These are phyloP conservation scores for Tanaodytes sp. DNA, from an alignment of 2,888 invertebrate genomes.

Conservation along the genomic window DNA sequence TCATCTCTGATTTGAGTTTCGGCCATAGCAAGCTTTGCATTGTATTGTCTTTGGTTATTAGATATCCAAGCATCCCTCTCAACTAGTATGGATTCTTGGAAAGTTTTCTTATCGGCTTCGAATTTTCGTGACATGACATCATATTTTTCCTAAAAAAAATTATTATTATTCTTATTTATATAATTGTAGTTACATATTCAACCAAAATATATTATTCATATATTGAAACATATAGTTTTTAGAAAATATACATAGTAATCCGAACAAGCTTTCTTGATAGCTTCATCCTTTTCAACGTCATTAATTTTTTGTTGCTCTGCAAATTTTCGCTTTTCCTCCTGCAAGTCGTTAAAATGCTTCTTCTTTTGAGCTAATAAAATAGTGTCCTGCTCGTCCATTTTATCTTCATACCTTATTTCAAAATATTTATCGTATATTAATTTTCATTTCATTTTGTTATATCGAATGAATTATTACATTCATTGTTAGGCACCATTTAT, in stretches of 20 bases:
- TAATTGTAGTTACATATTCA: no score
- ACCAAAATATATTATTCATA: no score
- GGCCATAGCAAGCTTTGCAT: constrained; percentile 77
- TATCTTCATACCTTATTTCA: constrained; percentile 57
- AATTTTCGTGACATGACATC: constrained; percentile 61
- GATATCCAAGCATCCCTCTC: constrained; percentile 80
- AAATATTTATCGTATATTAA: neutral
- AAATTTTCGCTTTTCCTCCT: constrained; percentile 60
- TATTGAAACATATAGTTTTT: no score
- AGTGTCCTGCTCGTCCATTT: constrained; percentile 65
- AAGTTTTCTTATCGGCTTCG: constrained; percentile 74
- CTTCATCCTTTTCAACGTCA: constrained; percentile 59
- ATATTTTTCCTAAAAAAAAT: constrained; percentile 57
- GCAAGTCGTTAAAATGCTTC: constrained; percentile 62
- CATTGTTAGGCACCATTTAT: no score
- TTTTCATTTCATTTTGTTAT: neutral
- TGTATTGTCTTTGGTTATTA: constrained; percentile 78
- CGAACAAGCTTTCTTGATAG: constrained; percentile 55
- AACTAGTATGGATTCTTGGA: constrained; percentile 77
- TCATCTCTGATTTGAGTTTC: constrained; percentile 81
- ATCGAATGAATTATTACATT: neutral
- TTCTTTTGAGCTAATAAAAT: constrained; percentile 59
- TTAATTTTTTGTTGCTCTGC: constrained; percentile 60
- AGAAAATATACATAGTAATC: constrained; percentile 60
- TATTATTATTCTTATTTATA: no score